A percentile compares a stretch with the other conserved stretches of the same genome.
Evolutionary conservation across 1,140 invertebrate genomes (phyloP).

Genomic region (Apis laboriosa): DNA sequence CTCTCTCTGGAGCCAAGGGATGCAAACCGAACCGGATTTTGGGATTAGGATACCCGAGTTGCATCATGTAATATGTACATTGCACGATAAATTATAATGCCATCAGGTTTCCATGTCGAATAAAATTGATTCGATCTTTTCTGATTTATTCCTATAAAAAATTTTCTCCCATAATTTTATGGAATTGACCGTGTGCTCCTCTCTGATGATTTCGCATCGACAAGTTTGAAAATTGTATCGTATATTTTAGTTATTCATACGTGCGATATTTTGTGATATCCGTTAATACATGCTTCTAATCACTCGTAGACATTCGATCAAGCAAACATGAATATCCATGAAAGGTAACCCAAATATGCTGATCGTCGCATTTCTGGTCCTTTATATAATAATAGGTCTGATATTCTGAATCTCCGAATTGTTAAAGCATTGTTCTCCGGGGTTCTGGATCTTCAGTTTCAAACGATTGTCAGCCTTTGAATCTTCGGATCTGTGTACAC

Average conservation of each 20-base stretch:
- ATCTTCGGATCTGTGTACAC: neutral
- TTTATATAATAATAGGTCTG: neutral
- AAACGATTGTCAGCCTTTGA: conserved; percentile 2
- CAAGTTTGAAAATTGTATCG: too few species aligned
- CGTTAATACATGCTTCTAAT: neutral
- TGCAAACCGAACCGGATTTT: neutral
- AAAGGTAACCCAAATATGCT: neutral
- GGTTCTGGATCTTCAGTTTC: neutral
- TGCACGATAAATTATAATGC: neutral
- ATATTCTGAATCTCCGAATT: neutral
- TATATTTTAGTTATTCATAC: neutral
- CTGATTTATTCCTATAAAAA: neutral
- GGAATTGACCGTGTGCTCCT: too few species aligned
- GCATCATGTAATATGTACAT: neutral
- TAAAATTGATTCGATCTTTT: neutral
- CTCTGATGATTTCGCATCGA: too few species aligned
- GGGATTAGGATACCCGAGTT: neutral
- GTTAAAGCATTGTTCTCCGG: neutral
- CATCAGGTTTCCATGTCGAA: neutral
- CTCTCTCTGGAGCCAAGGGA: neutral
- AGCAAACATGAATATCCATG: neutral
- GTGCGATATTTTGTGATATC: neutral
- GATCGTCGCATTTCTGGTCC: neutral
- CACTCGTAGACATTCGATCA: neutral
- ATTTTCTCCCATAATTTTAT: too few species aligned